Evolutionary conservation across 2,888 invertebrate genomes (phyloP).

Genomic region (Mythimna loreyi): DNA sequence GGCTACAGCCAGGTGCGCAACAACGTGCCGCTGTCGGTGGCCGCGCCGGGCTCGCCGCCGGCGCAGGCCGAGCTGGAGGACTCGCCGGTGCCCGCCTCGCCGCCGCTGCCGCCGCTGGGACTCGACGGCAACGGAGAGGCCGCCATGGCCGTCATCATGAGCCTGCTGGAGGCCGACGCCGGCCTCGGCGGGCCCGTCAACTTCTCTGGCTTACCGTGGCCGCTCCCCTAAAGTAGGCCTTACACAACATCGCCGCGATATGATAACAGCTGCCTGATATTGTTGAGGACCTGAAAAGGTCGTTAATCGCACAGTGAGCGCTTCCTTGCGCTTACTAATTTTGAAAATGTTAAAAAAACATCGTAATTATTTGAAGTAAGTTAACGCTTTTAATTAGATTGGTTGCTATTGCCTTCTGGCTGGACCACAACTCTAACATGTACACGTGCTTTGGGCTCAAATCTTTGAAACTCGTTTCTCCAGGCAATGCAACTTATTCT

Average conservation of each 20-base stretch:
- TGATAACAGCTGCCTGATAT: not conserved
- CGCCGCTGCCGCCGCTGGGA: slow-evolving; percentile 75
- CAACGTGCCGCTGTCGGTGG: slow-evolving; percentile 80
- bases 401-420: not conserved
- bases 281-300: slow-evolving; percentile 13
- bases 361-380: not conserved
- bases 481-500: not conserved
- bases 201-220: slow-evolving; percentile 96
- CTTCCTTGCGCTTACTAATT: not conserved
- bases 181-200: slow-evolving; percentile 97
- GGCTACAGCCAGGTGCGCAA: slow-evolving; percentile 75
- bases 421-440: not conserved
- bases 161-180: slow-evolving; percentile 96
- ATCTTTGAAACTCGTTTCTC: slow-evolving; percentile 12
- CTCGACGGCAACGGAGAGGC: slow-evolving; percentile 96
- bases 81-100: slow-evolving; percentile 69
- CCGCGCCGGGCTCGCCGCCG: slow-evolving; percentile 69
- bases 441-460: not conserved
- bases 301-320: not conserved
- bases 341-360: too few species aligned
- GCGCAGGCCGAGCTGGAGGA: slow-evolving; percentile 20
- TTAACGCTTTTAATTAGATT: not conserved
- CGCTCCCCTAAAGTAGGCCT: slow-evolving; percentile 90
- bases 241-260: not conserved
- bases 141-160: slow-evolving; percentile 98